Percentiles rank a stretch among this genome's conserved stretches.
Evolutionary conservation across 1,140 invertebrate genomes (phyloP).

Genomic region (Phymorhynchus buccinoides): DNA sequence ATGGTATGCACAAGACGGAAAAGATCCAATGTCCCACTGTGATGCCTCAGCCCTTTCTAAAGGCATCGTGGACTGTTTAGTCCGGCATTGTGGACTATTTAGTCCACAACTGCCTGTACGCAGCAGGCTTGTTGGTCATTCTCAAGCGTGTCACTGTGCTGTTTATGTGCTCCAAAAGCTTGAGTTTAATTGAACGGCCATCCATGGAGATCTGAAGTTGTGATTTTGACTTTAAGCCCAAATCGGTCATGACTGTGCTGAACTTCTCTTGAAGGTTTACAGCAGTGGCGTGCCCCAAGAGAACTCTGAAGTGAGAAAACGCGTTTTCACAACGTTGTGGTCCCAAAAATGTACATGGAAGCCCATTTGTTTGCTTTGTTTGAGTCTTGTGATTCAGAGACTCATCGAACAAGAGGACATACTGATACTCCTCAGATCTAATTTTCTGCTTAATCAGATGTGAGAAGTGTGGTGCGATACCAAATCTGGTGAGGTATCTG

Average conservation of each 20-base stretch:
- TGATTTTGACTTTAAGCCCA: background rate
- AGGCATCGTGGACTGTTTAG: too few relatives aligned
- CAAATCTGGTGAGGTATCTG: too few relatives aligned
- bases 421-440: too few relatives aligned
- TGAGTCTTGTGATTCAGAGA: background rate
- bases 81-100: too few relatives aligned
- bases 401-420: background rate
- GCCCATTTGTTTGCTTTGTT: constrained; percentile 18
- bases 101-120: too few relatives aligned
- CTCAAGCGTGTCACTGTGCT: background rate
- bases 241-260: background rate
- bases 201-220: constrained; percentile 12
- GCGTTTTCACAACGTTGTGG: background rate
- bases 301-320: constrained; percentile 6
- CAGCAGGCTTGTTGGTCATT: too few relatives aligned
- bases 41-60: too few relatives aligned
- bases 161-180: background rate
- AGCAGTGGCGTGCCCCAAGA: background rate
- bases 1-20: too few relatives aligned
- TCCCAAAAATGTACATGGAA: constrained; percentile 6
- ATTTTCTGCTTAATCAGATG: too few relatives aligned
- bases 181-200: background rate
- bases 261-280: background rate
- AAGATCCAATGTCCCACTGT: too few relatives aligned
- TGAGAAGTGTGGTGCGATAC: too few relatives aligned